Evolutionary conservation across 2,113 vertebrate genomes (phyloP), one percentile per base, ranked within the genome.

Genomic region (Bos javanicus): DNA sequence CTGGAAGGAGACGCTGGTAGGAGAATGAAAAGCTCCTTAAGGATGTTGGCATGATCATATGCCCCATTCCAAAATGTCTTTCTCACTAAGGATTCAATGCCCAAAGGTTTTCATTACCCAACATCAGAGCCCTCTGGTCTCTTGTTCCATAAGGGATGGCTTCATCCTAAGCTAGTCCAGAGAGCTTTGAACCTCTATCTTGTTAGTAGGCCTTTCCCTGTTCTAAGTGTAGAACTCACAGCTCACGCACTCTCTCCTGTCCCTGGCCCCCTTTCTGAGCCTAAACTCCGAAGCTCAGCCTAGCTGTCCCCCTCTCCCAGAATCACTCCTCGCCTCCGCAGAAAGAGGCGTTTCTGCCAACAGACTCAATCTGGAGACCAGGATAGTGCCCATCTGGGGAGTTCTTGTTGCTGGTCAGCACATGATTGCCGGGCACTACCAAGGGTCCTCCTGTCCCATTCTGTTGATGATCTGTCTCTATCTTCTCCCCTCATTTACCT

Each of bases 401-500:
- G 11, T 3, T 39, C n/a, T n/a, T 36, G 3, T 25, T 74, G 50
- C 90, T 43, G 23, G 59, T 64, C 57, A 33, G 83, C 50, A 9
- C 19, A 3, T 1, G 14, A 23, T 19, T 21, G 28, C n/a, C 6
- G 17, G 43, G 1, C 0, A 0, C 76, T 30, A 62, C 81, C 28
- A 6, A 17, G 26, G 30, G 33, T 9, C 64, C 62, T n/a, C 62
- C 15, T 25, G 12, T 46, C 46, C 48, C 43, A 1, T 30, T 50
- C 21, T 25, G 46, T 6, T 6, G 56, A 19, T 8, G 67, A n/a
- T 9, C 46, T 54, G 15, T 80, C 59, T 88, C 62, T 57, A 0
- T 39, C 67, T 76, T 52, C 15, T 87, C 85, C 33, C 26, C 28
- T 28, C 78, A 4, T 26, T 48, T 12, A 1, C 59, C 23, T 6